Percentiles rank a stretch among this genome's conserved stretches.
Evolutionary conservation across 2,888 invertebrate species (phyloP).

Genomic region (Caradrina kadenii): DNA sequence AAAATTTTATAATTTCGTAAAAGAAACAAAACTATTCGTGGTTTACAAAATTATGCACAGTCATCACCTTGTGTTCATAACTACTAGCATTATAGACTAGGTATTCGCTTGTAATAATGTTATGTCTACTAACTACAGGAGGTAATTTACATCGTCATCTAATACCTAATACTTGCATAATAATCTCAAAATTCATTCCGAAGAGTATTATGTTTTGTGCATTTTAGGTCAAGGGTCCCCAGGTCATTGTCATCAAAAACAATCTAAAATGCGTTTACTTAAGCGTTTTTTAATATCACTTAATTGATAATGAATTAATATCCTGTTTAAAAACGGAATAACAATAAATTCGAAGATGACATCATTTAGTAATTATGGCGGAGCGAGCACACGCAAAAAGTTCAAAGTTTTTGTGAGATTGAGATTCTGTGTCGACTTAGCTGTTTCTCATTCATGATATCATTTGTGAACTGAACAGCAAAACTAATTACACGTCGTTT

Average conservation of each 20-base stretch:
- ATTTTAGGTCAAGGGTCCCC: slow-evolving; percentile 57
- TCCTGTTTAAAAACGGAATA: slow-evolving; percentile 28
- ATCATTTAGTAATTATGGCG: slow-evolving; percentile 49
- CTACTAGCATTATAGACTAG: slow-evolving; percentile 27
- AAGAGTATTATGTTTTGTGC: slow-evolving; percentile 29
- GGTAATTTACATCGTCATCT: slow-evolving; percentile 42
- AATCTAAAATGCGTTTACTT: slow-evolving; percentile 40
- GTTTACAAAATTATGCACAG: slow-evolving; percentile 20
- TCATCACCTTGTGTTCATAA: slow-evolving; percentile 39
- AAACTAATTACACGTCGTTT: slow-evolving; percentile 36
- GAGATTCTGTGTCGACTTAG: slow-evolving; percentile 21
- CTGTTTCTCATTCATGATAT: slow-evolving; percentile 53
- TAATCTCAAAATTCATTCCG: slow-evolving; percentile 34
- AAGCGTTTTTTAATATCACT: slow-evolving; percentile 34
- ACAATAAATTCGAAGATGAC: slow-evolving; percentile 52
- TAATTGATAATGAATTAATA: slow-evolving; percentile 35
- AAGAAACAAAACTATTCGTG: slow-evolving; percentile 1
- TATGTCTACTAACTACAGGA: slow-evolving; percentile 27
- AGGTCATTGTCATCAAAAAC: slow-evolving; percentile 46
- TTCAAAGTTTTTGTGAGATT: slow-evolving; percentile 52
- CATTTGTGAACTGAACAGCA: slow-evolving; percentile 18
- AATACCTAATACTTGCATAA: slow-evolving; percentile 43
- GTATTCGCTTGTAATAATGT: slow-evolving; percentile 21
- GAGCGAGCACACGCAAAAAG: slow-evolving; percentile 51
- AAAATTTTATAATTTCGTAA: slow-evolving; percentile 3